phyloP scores from a whole-genome alignment of 2,888 invertebrate species.

The Carabus problematicus region DNA sequence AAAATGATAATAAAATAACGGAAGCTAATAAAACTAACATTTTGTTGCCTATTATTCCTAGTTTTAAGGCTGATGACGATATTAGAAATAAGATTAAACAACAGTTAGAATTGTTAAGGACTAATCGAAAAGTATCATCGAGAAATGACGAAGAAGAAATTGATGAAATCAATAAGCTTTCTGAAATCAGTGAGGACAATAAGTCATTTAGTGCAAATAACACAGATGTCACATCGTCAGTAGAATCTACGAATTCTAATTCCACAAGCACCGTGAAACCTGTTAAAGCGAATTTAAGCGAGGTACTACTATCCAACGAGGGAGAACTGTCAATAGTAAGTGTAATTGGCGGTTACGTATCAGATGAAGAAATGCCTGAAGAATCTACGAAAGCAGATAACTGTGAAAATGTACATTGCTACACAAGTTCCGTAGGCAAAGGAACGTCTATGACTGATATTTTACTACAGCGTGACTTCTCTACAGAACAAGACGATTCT shows the following conservation, averaged over 20 bases:
- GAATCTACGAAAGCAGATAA: neutral
- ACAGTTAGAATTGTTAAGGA: slow-evolving; percentile 48
- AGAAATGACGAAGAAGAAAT: neutral
- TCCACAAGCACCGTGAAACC: neutral
- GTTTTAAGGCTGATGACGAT: slow-evolving; percentile 47
- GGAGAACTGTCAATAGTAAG: slow-evolving; percentile 48
- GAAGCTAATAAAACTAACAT: neutral
- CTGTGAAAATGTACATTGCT: slow-evolving; percentile 1
- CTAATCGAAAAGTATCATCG: slow-evolving; percentile 37
- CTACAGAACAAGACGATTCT: neutral
- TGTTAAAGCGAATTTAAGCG: slow-evolving; percentile 6
- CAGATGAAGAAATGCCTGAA: slow-evolving; percentile 39
- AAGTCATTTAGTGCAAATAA: neutral
- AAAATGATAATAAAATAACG: slow-evolving; percentile 9
- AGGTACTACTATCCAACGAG: slow-evolving; percentile 44
- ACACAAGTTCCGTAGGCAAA: neutral
- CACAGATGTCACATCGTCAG: neutral
- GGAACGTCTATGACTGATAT: slow-evolving; percentile 36
- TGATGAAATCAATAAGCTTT: neutral
- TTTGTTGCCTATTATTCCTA: slow-evolving; percentile 1
- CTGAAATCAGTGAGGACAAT: slow-evolving; percentile 1
- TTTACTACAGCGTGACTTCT: slow-evolving; percentile 28
- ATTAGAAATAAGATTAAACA: slow-evolving; percentile 47
- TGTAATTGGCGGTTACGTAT: slow-evolving; percentile 49
- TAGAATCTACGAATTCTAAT: too few species aligned